A percentile compares a stretch with the other conserved stretches of the same genome.
Evolutionary conservation across 2,888 invertebrate species (phyloP).

Genomic region (Drosophila peninsularis): DNA sequence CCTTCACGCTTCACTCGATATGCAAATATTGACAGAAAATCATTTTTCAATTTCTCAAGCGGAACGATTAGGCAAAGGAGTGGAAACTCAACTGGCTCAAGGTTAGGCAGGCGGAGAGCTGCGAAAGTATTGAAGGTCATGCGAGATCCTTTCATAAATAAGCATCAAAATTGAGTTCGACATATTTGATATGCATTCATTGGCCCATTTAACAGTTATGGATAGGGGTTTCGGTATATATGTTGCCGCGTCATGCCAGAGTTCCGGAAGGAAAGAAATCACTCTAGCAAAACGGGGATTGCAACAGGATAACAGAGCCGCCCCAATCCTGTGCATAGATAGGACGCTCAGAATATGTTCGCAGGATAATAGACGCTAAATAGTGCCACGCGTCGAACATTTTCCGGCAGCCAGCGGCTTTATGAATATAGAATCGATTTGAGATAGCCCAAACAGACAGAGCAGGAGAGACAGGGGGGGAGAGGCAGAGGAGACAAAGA

Average conservation of each 20-base stretch:
- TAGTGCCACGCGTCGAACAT: conserved; percentile 83
- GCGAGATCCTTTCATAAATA: neutral
- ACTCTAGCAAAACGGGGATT: conserved; percentile 40
- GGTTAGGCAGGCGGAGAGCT: conserved; percentile 24
- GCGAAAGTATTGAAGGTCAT: conserved; percentile 33
- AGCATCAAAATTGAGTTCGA: neutral
- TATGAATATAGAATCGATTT: conserved; percentile 64
- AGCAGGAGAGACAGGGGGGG: neutral
- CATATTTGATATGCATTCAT: neutral
- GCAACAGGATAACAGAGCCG: conserved; percentile 43
- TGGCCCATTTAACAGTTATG: neutral
- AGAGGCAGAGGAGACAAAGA: conserved; percentile 24
- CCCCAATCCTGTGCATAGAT: conserved; percentile 1
- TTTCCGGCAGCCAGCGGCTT: conserved; percentile 59
- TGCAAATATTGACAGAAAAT: conserved; percentile 78
- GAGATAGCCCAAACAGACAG: conserved; percentile 24
- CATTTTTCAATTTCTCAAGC: conserved; percentile 75
- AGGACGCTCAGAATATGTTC: conserved; percentile 77
- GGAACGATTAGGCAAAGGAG: conserved; percentile 60
- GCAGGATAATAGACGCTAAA: conserved; percentile 84
- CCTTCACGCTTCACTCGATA: conserved; percentile 62
- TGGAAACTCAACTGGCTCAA: conserved; percentile 39
- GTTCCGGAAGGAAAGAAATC: conserved; percentile 54
- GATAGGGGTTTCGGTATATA: neutral
- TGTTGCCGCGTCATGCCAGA: conserved; percentile 26